A percentile compares a stretch with the other conserved stretches of the same genome.
phyloP scores from a whole-genome alignment of 1,140 invertebrate genomes.

The Sitophilus oryzae region DNA sequence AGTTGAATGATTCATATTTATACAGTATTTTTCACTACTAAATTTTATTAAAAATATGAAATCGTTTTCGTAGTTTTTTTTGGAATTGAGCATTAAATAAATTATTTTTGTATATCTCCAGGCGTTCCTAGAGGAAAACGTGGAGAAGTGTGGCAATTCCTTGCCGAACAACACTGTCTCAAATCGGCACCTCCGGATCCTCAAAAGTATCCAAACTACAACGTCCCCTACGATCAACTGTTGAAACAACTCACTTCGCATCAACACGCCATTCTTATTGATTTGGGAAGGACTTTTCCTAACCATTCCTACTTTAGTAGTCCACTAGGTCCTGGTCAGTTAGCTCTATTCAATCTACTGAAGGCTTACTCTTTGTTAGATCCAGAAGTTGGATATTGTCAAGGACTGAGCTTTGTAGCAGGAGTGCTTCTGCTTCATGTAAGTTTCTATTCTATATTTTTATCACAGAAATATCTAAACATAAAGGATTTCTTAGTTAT shows the following conservation, averaged over 20 bases:
- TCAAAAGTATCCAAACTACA: constrained; percentile 64
- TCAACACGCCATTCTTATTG: constrained; percentile 91
- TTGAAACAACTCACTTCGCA: constrained; percentile 86
- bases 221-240: constrained; percentile 72
- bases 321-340: constrained; percentile 81
- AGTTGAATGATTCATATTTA: too few species aligned
- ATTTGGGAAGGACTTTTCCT: constrained; percentile 90
- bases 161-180: constrained; percentile 73
- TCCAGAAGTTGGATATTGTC: constrained; percentile 91
- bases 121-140: constrained; percentile 81
- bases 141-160: constrained; percentile 87
- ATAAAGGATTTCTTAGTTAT: constrained; percentile 37
- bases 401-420: constrained; percentile 92
- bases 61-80: too few species aligned
- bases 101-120: constrained; percentile 37
- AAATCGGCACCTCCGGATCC: constrained; percentile 64
- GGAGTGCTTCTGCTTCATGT: constrained; percentile 90
- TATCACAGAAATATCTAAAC: not conserved
- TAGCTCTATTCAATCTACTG: constrained; percentile 88
- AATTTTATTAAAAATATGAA: too few species aligned
- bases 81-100: not conserved
- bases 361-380: constrained; percentile 95
- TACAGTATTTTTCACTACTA: too few species aligned
- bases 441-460: constrained; percentile 43
- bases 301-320: constrained; percentile 86